Conservation (phyloP, 2,797 vertebrate genomes). For the Liparis tanakae region DNA sequence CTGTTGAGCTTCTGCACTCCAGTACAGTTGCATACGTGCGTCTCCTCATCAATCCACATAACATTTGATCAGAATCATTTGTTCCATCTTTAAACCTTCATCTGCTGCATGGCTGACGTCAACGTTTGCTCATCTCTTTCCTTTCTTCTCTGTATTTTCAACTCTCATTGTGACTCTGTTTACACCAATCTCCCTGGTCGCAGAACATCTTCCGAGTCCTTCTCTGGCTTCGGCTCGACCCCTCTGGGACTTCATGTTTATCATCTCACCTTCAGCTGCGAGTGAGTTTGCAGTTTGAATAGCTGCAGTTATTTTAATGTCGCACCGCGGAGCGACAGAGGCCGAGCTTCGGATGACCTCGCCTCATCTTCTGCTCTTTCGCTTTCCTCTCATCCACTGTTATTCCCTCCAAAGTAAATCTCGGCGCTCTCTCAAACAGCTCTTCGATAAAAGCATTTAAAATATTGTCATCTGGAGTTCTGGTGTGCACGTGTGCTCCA, state of each 20-base stretch:
- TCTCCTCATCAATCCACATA: not conserved
- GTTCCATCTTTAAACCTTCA: no score
- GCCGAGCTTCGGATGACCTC: conserved; percentile 22
- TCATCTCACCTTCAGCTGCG: not conserved
- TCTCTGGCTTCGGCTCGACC: not conserved
- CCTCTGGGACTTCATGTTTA: not conserved
- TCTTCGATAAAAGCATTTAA: conserved; percentile 24
- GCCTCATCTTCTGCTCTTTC: conserved; percentile 20
- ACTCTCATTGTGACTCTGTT: not conserved
- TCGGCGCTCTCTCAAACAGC: not conserved
- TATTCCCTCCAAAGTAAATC: conserved; percentile 21
- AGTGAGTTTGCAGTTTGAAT: not conserved
- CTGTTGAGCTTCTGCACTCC: no score
- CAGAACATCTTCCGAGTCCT: not conserved
- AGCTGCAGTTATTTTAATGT: conserved; percentile 3
- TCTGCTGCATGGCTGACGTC: no score
- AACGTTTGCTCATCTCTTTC: not conserved
- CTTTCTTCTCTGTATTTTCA: not conserved
- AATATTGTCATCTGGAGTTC: not conserved
- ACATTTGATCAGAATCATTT: not conserved
- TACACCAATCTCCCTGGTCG: not conserved
- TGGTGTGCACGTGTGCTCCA: not conserved
- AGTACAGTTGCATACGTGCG: not conserved
- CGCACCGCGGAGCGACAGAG: not conserved
- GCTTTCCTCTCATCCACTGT: conserved; percentile 24